Base-by-base conservation (phyloP, 2,888 invertebrate genomes). In the Thyatira batis region DNA sequence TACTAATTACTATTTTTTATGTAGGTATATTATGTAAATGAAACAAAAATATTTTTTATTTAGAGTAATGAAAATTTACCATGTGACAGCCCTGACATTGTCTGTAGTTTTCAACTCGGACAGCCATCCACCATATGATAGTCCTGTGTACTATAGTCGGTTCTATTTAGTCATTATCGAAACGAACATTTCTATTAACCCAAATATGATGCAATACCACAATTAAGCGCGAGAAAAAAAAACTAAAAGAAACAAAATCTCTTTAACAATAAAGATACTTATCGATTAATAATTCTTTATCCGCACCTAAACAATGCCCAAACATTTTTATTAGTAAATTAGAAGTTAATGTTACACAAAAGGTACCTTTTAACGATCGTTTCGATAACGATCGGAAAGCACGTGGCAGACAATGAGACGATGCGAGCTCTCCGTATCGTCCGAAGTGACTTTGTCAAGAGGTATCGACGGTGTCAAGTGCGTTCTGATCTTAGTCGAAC, bases 401-500 rank as follows among this genome's bases (percentile, higher is more conserved):
- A 67, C 73, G 69, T 61, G 65, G 61, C 62, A 76, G 57, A 78
- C 78, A 80, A 78, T 78, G 76, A 57, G 59, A 63, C 53, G 56
- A 55, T 60, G 62, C 62, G 67, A 66, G 67, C 67, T 63, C 74
- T 78, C 69, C 61, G 61, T 77, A 76, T 78, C 74, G 78, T 44
- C 56, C 74, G 73, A 78, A 85, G 85, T 82, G 87, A 79, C 84
- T 68, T 74, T 73, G 79, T 85, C 76, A 69, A 89, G 90, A 73
- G 83, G 82, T 75, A 82, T 84, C 73, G 78, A 73, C 82, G 80
- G 80, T 89, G 89, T 89, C 89, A 87, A 90, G 87, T 71, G 79
- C 61, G 78, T 71, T 66, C 80, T 80, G 82, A 85, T 82, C 85
- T 77, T 69, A 71, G 69, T 70, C 67, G 67, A 78, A 65, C 76